A percentile compares a stretch with the other conserved stretches of the same genome.
Conservation (phyloP, 2,797 vertebrate species). For the Sebastes reedi region DNA sequence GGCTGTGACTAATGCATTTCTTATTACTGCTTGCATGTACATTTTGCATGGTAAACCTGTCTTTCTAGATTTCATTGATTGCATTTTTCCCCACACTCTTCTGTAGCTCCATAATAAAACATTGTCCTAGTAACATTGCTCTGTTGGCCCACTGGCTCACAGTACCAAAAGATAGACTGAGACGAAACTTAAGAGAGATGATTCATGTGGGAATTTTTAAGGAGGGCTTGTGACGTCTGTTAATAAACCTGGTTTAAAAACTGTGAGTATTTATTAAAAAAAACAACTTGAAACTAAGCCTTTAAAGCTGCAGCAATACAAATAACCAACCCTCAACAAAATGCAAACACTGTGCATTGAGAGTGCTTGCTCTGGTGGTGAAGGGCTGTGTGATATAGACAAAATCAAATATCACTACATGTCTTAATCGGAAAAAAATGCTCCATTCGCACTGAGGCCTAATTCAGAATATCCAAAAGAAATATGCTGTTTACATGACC, state of each 20-base stretch:
- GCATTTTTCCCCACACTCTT: not conserved
- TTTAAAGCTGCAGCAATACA: not conserved
- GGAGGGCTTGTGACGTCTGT: not conserved
- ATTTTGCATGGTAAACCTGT: not conserved
- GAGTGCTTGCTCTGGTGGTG: not conserved
- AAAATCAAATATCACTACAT: not conserved
- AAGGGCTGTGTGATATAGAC: not conserved
- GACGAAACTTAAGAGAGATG: not conserved
- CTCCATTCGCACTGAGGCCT: too few relatives aligned
- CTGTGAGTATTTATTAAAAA: not conserved
- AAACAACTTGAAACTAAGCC: rapidly evolving
- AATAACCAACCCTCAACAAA: not conserved
- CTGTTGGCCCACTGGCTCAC: not conserved
- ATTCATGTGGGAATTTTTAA: not conserved
- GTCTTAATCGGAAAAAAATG: too few relatives aligned
- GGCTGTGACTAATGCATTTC: not conserved
- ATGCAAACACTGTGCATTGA: not conserved
- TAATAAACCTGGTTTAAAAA: not conserved
- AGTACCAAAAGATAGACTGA: not conserved
- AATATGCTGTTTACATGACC: too few relatives aligned
- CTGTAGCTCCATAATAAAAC: not conserved
- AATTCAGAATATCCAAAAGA: too few relatives aligned
- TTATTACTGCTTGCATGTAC: not conserved
- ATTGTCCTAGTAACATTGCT: not conserved
- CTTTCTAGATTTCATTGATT: not conserved